These are phyloP conservation scores for Parapristionchus giblindavisi DNA, from an alignment of 2,888 invertebrate species.

Conservation along the genomic window DNA sequence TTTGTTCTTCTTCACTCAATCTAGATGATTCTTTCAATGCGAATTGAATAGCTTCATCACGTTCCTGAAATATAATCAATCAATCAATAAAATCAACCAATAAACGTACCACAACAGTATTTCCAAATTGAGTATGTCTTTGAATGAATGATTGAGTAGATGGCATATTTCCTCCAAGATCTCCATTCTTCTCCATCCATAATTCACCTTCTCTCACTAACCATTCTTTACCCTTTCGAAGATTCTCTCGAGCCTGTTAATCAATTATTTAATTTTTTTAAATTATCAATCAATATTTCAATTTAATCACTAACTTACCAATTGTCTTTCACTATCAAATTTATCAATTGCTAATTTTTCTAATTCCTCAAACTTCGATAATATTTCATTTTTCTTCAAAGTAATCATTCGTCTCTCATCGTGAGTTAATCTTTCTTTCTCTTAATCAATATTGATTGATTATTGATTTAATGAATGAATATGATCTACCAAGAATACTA, in stretches of 20 bases:
- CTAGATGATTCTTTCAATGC: conserved; percentile 28
- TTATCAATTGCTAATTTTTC: conserved; percentile 58
- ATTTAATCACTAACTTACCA: conserved; percentile 35
- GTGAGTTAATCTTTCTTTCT: conserved; percentile 51
- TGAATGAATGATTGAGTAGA: conserved; percentile 56
- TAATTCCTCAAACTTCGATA: conserved; percentile 52
- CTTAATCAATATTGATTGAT: conserved; percentile 38
- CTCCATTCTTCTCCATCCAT: conserved; percentile 58
- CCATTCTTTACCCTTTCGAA: conserved; percentile 49
- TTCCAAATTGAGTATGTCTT: conserved; percentile 57
- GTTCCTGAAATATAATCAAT: conserved; percentile 1
- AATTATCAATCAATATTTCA: background rate
- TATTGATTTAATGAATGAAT: background rate
- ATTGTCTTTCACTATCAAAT: conserved; percentile 48
- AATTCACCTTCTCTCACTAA: conserved; percentile 55
- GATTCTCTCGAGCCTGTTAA: conserved; percentile 24
- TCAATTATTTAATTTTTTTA: background rate
- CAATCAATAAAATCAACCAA: no score
- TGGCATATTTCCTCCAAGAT: conserved; percentile 53
- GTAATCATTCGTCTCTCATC: conserved; percentile 54
- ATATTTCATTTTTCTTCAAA: conserved; percentile 49
- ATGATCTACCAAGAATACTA: conserved; percentile 48
- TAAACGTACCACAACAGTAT: conserved; percentile 50
- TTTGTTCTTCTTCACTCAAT: conserved; percentile 30
- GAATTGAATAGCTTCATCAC: conserved; percentile 22